These are phyloP conservation scores for Zophobas morio DNA, from an alignment of 1,140 invertebrate species.

Conservation along the genomic window DNA sequence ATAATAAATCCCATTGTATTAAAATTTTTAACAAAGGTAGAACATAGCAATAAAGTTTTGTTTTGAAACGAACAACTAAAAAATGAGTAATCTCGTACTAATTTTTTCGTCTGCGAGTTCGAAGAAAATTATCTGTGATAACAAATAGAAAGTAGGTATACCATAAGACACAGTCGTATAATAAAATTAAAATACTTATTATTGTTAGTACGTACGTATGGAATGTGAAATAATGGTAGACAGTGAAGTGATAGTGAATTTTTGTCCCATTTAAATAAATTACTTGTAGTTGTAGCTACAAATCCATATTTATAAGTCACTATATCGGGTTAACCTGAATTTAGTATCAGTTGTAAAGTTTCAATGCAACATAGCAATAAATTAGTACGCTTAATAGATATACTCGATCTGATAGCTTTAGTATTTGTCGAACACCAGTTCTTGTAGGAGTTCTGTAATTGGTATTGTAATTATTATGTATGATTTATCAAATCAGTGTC, in stretches of 20 bases:
- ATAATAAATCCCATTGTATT: no score
- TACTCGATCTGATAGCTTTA: constrained; percentile 25
- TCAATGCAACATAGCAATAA: constrained; percentile 32
- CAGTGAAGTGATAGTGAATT: constrained; percentile 36
- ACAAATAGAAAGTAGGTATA: constrained; percentile 15
- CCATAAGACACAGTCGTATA: no score
- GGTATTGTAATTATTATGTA: neutral
- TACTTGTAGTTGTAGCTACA: constrained; percentile 20
- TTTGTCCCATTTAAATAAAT: constrained; percentile 42
- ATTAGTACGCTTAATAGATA: constrained; percentile 29
- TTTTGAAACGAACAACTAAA: no score
- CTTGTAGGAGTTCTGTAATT: constrained; percentile 32
- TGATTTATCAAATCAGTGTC: neutral
- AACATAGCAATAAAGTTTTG: no score
- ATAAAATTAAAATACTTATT: constrained; percentile 4
- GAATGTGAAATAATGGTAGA: constrained; percentile 24
- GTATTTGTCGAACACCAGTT: constrained; percentile 13
- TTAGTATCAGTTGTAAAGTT: constrained; percentile 38
- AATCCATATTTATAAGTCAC: constrained; percentile 43
- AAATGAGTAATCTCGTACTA: no score
- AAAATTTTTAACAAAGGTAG: no score
- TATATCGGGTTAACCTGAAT: constrained; percentile 41
- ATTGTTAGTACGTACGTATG: constrained; percentile 3
- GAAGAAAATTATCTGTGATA: neutral
- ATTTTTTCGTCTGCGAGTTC: no score